Base-by-base conservation (phyloP, 1,140 invertebrate species). In the Drosophila nannoptera region DNA sequence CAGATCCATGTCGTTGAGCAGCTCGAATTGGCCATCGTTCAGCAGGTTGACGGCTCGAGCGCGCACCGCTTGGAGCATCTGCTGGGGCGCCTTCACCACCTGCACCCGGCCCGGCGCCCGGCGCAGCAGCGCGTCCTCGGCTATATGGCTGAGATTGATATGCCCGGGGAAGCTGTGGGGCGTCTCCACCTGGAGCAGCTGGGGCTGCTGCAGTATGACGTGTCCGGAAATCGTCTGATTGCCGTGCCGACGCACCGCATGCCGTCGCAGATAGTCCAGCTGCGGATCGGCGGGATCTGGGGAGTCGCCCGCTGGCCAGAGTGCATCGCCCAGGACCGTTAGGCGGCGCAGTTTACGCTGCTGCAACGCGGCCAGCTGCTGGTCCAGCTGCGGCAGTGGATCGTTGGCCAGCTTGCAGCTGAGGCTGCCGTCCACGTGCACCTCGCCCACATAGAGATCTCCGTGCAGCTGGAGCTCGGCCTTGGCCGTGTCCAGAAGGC, bases 1-100 rank as follows among this genome's bases (percentile, higher is more conserved):
- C 0, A 86, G 61, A 54, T 89, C 76, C 2, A 89, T 83, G 5
- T 56, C 49, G 56, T 88, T 87, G 0, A 89, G 33, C n/a, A 43
- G 29, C 1, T 42, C 33, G 5, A 87, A 69, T 5, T 70, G 14
- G 0, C 55, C 38, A 32, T 84, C 61, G 4, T 42, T 42, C 0
- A 42, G 45, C 5, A 83, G 31, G 4, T 29, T 8, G 0, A 75
- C 4, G 7, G 31, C n/a, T 0, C 12, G 7, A 2, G 61, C 60
- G 2, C 1, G 36, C 1, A 78, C 45, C 0, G 12, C 3, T 5
- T 42, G 53, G n/a, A 59, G 14, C 7, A 84, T 16, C 2, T 62
- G 14, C 7, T 71, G 61, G 0, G 61, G 56, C 6, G 76, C 40
- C 4, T 31, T 5, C 0, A 88, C 16, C 7, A 61, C 0, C 8